Conservation (phyloP, 2,113 vertebrate species). For the Lethenteron reissneri region DNA sequence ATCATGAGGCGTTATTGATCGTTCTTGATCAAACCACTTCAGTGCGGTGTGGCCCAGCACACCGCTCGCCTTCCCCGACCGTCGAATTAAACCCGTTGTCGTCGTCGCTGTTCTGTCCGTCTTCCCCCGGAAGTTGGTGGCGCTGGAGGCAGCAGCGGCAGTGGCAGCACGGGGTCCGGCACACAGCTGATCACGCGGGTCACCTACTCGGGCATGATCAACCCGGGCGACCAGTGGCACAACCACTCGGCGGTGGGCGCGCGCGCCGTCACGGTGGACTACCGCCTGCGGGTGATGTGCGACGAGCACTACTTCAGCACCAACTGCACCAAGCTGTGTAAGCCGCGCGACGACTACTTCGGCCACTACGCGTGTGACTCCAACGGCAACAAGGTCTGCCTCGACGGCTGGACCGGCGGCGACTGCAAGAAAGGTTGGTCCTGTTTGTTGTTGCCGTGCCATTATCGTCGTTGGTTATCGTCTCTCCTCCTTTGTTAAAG, state of each 20-base stretch:
- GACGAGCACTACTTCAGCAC: slow-evolving; percentile 1
- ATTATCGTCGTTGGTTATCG: not conserved
- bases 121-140: too few relatives aligned
- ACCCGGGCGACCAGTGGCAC: slow-evolving; percentile 58
- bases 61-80: too few relatives aligned
- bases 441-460: not conserved
- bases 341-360: not conserved
- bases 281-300: slow-evolving; percentile 1
- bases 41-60: too few relatives aligned
- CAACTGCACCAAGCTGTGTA: slow-evolving; percentile 3
- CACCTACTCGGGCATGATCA: slow-evolving; percentile 54
- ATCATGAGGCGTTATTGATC: too few relatives aligned
- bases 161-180: not conserved
- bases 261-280: slow-evolving; percentile 22
- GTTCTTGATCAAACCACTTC: too few relatives aligned
- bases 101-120: too few relatives aligned
- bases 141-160: too few relatives aligned
- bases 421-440: not conserved
- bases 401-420: not conserved
- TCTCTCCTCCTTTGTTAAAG: not conserved
- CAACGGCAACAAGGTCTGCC: slow-evolving; percentile 4
- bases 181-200: slow-evolving; percentile 48
- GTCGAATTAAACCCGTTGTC: too few relatives aligned
- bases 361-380: slow-evolving; percentile 1
- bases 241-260: slow-evolving; percentile 33